phyloP scores from a whole-genome alignment of 1,140 invertebrate genomes.

The Wiebesia pumilae region DNA sequence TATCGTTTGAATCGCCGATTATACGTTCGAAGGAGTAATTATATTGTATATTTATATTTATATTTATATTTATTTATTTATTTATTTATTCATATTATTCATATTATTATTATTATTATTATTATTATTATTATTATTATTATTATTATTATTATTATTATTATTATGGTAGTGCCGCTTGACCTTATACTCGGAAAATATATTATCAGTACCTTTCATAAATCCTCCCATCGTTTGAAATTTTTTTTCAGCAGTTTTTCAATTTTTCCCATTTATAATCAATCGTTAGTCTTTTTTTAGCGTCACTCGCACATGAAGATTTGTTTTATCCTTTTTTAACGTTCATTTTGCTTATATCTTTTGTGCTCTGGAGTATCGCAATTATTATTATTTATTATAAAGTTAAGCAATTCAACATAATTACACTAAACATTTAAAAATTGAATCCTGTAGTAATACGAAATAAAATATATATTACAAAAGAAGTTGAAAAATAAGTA shows the following conservation, averaged over 20 bases:
- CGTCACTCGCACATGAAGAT: neutral
- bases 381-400: constrained; percentile 10
- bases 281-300: constrained; percentile 1
- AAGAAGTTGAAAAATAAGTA: constrained; percentile 8
- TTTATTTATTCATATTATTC: constrained; percentile 1
- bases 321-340: neutral
- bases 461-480: neutral
- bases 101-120: too few species aligned
- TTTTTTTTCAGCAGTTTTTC: constrained; percentile 27
- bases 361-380: constrained; percentile 20
- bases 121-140: too few species aligned
- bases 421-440: neutral
- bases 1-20: neutral
- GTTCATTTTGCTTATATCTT: neutral
- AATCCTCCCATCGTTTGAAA: constrained; percentile 18
- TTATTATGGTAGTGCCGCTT: constrained; percentile 32
- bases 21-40: constrained; percentile 50
- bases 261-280: constrained; percentile 5
- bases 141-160: too few species aligned
- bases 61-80: constrained; percentile 48
- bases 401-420: neutral
- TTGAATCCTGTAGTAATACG: neutral
- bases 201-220: constrained; percentile 32
- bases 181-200: constrained; percentile 39
- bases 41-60: neutral